Conservation (phyloP, 2,113 vertebrate genomes). For the Boulengerochromis microlepis region DNA sequence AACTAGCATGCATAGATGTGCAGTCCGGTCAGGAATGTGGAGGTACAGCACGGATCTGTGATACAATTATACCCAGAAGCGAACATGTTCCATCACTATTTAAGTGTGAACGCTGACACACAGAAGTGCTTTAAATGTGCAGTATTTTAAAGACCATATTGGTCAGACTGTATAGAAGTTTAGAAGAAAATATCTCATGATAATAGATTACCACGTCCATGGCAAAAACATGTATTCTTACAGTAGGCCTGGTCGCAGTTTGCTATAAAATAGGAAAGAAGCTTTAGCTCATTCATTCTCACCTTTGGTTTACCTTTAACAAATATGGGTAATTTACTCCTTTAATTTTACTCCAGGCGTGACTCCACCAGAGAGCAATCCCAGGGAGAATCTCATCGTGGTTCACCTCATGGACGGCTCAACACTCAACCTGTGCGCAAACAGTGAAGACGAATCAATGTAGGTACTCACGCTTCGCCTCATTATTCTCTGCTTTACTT, state of each 20-base stretch:
- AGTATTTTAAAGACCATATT: neutral
- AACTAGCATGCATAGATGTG: slow-evolving; percentile 76
- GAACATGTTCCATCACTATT: neutral
- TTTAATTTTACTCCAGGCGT: slow-evolving; percentile 66
- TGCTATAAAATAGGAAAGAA: fast-evolving
- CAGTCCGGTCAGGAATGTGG: slow-evolving; percentile 80
- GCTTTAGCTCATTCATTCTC: neutral
- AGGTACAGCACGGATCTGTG: slow-evolving; percentile 59
- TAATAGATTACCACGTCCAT: neutral
- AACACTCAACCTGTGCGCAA: slow-evolving; percentile 80
- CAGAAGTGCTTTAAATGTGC: neutral
- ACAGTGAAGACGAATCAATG: slow-evolving; percentile 88
- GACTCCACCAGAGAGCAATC: slow-evolving; percentile 80
- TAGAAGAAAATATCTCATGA: neutral
- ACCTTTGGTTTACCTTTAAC: neutral
- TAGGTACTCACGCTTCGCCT: slow-evolving; percentile 56
- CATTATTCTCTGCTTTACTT: neutral
- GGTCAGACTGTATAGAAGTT: neutral
- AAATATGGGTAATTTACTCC: neutral
- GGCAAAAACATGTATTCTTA: neutral
- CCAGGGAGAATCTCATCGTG: slow-evolving; percentile 78
- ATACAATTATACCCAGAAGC: neutral
- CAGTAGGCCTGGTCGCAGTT: neutral
- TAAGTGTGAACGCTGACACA: neutral
- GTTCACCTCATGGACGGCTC: slow-evolving; percentile 76